Evolutionary conservation across 2,888 invertebrate species (phyloP), one percentile per base, ranked within the genome.

Genomic region (Scelioninae gen. 1): DNA sequence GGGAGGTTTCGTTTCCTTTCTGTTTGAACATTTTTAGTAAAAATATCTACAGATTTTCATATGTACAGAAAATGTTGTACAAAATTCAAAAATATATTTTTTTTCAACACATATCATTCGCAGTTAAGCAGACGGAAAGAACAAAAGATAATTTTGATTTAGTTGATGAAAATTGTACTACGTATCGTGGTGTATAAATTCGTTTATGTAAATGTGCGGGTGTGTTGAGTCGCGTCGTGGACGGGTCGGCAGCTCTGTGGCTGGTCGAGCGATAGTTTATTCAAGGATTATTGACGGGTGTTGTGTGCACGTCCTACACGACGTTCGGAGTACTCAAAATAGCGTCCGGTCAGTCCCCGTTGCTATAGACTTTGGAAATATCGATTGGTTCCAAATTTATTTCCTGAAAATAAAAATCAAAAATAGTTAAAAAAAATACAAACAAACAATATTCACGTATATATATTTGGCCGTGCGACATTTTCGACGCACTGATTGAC

Each of bases 281-380:
- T 92, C 91, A 91, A 89, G 91, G 92, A 91, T 91, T 92, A 92
- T 92, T 91, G 92, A 92, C 91, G 91, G 89, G 88, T 88, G 90
- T 88, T 90, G 87, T 89, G 87, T 88, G 88, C 88, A 86, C 89
- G 86, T 87, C 87, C 86, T 86, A 86, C 87, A 85, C 82, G 85
- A 85, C 86, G 86, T 87, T 87, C 86, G 86, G 87, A 82, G 84
- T 87, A 88, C 90, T 92, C 90, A 88, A 92, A 92, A 92, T 91
- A 91, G 89, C 90, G 89, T 88, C 87, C 88, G 89, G 88, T 87
- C 89, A 90, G 89, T 88, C 88, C 89, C 88, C 88, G 86, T 84
- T 76, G 77, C 68, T 82, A 71, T 40, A 60, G 68, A 74, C 76
- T 85, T 84, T 83, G 77, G 53, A 78, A 84, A 80, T 83, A 85